These are phyloP conservation scores for Eueremaeus valkanovi DNA, from an alignment of 2,888 invertebrate genomes.

Conservation along the genomic window DNA sequence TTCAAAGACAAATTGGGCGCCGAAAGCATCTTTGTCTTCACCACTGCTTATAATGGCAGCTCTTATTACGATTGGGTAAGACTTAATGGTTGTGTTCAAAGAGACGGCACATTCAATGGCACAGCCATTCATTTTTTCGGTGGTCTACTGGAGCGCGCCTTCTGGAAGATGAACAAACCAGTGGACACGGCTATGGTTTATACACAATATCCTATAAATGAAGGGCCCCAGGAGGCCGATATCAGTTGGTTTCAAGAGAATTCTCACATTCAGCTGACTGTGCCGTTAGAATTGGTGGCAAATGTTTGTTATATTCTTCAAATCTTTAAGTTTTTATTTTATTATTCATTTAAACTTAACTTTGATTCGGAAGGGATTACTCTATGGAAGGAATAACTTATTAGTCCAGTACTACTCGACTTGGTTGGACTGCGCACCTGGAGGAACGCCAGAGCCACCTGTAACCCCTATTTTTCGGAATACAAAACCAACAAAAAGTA, in stretches of 20 bases:
- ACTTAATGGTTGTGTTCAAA: background rate
- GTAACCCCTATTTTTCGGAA: too few species aligned
- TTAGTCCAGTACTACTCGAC: slow-evolving; percentile 18
- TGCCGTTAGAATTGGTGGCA: background rate
- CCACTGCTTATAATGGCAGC: background rate
- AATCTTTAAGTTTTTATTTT: background rate
- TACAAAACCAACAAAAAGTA: background rate
- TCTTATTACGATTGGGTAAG: background rate
- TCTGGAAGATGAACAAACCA: slow-evolving; percentile 21
- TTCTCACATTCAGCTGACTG: background rate
- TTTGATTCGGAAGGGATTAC: background rate
- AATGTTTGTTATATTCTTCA: background rate
- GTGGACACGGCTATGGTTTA: slow-evolving; percentile 11
- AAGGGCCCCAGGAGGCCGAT: background rate
- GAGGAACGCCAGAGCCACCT: slow-evolving; percentile 1
- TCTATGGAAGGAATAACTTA: background rate
- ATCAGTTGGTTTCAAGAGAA: slow-evolving; percentile 12
- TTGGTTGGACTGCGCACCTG: background rate
- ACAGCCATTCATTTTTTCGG: background rate
- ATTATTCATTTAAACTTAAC: too few species aligned
- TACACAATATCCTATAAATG: background rate
- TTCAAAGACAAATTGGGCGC: background rate
- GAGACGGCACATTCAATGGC: background rate
- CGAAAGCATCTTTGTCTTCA: background rate
- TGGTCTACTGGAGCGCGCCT: background rate